phyloP scores from a whole-genome alignment of 1,140 invertebrate species.

The Melanaphis sacchari region DNA sequence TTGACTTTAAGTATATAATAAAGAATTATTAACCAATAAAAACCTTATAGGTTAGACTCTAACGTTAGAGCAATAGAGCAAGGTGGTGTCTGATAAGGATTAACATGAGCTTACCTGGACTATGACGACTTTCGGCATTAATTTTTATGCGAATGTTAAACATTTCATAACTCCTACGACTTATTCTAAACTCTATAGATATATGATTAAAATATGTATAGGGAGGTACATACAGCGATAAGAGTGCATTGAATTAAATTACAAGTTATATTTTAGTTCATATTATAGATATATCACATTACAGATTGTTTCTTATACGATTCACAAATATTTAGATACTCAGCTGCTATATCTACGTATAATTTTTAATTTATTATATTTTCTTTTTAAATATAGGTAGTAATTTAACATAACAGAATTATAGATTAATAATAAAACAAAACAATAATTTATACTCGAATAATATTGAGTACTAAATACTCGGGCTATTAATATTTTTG shows the following conservation, averaged over 20 bases:
- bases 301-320: neutral
- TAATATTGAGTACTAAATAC: too few relatives aligned
- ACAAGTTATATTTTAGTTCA: neutral
- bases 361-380: neutral
- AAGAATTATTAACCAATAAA: constrained; percentile 34
- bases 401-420: too few relatives aligned
- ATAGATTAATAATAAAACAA: too few relatives aligned
- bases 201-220: neutral
- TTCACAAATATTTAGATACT: neutral
- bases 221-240: neutral
- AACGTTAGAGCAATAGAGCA: neutral
- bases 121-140: neutral
- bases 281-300: neutral
- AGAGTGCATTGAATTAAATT: neutral
- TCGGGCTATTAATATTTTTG: too few relatives aligned
- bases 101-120: neutral
- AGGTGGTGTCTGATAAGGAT: constrained; percentile 19
- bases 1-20: neutral
- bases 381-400: too few relatives aligned
- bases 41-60: neutral
- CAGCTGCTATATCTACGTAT: neutral
- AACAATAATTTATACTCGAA: too few relatives aligned
- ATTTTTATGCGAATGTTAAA: neutral
- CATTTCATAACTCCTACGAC: neutral
- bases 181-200: neutral